These are phyloP conservation scores for Galagoides demidoff DNA, from an alignment of 2,797 vertebrate species.

Conservation along the genomic window DNA sequence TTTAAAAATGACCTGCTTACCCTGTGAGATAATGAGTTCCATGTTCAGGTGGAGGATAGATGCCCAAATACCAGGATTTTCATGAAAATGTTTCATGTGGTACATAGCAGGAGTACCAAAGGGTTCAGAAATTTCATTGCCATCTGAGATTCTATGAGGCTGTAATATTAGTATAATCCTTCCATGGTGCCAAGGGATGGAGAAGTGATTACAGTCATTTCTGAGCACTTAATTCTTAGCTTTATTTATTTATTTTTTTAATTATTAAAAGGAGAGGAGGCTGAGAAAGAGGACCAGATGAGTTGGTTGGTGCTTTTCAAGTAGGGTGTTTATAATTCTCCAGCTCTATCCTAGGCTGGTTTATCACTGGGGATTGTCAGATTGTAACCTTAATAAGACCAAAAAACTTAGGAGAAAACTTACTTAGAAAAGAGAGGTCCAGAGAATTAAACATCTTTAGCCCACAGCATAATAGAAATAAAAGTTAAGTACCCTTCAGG, in stretches of 20 bases:
- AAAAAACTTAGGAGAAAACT: background rate
- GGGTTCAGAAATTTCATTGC: background rate
- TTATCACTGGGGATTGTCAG: background rate
- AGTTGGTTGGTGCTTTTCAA: background rate
- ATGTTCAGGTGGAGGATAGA: background rate
- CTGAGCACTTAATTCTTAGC: background rate
- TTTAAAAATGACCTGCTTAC: background rate
- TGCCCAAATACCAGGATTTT: background rate
- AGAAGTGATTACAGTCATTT: background rate
- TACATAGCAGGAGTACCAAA: background rate
- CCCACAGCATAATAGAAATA: constrained; percentile 29
- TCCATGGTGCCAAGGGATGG: background rate
- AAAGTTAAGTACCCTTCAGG: constrained; percentile 14
- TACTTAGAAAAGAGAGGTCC: background rate
- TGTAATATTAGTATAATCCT: background rate
- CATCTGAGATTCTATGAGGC: background rate
- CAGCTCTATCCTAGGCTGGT: background rate
- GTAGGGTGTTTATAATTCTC: background rate
- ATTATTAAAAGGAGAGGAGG: background rate
- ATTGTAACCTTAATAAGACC: constrained; percentile 19
- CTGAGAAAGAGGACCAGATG: background rate
- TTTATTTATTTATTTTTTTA: background rate
- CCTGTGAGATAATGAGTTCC: background rate
- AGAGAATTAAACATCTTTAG: constrained; percentile 59
- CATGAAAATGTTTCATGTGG: background rate